A percentile compares a stretch with the other conserved stretches of the same genome.
phyloP scores from a whole-genome alignment of 2,113 vertebrate genomes.

The Neomonachus schauinslandi region DNA sequence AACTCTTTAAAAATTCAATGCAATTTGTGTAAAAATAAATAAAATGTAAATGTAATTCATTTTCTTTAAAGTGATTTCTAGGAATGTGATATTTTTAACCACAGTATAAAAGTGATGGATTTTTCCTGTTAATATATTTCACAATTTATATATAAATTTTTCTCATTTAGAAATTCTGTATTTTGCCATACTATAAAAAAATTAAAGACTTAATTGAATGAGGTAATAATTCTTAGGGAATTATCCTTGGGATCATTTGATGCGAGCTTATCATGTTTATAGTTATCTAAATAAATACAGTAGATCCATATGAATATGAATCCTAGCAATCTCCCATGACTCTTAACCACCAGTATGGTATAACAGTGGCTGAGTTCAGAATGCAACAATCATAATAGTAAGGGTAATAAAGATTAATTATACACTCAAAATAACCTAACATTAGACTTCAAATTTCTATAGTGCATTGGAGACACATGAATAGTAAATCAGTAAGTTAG shows the following conservation, averaged over 20 bases:
- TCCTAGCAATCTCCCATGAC: constrained; percentile 69
- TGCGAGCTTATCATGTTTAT: background rate
- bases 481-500: constrained; percentile 77
- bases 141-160: background rate
- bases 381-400: constrained; percentile 43
- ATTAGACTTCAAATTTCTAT: constrained; percentile 76
- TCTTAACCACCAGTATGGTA: constrained; percentile 83
- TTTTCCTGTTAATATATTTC: constrained; percentile 31
- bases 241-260: background rate
- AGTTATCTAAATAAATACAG: constrained; percentile 23
- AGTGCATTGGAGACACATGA: constrained; percentile 72
- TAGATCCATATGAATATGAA: background rate
- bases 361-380: constrained; percentile 72
- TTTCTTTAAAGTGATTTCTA: constrained; percentile 4
- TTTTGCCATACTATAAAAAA: constrained; percentile 39
- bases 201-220: constrained; percentile 26
- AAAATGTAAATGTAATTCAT: constrained; percentile 29
- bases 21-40: constrained; percentile 34
- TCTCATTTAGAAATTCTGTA: constrained; percentile 18
- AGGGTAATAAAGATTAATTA: constrained; percentile 83
- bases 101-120: background rate
- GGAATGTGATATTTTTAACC: constrained; percentile 21
- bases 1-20: background rate
- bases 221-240: constrained; percentile 13
- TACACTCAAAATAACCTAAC: constrained; percentile 82